Base-by-base conservation (phyloP, 2,797 vertebrate species). In the Enteromius mattozi region DNA sequence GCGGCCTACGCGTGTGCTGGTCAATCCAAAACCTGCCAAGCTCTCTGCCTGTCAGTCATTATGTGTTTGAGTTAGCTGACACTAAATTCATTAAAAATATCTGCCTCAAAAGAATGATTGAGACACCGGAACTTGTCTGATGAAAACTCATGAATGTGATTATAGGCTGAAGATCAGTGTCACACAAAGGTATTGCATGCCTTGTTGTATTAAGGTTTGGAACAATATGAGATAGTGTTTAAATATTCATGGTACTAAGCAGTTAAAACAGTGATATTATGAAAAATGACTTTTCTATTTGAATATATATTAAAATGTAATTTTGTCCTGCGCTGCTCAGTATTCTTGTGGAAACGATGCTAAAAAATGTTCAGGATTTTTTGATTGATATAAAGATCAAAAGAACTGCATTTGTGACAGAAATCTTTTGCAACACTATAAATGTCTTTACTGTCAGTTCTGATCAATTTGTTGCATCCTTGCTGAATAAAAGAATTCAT, bases 11-110 rank as follows among this genome's bases (percentile, higher is more conserved):
- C 51, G 40, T 59, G 14, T 59, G n/a, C 59, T 10, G 35, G 33
- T 27, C 33, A 6, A 40, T 59, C 51, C 33, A 59, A 76, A 76
- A 24, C 74, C 59, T 59, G 51, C 33, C 74, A 59, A 37, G 74
- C 74, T 16, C 33, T 42, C 54, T 27, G 21, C n/a, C 75, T 14
- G 5, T 77, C 74, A 59, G 33, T 16, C 75, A 59, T 77, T n/a
- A 59, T 17, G 51, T 59, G 74, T 17, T 75, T 12, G n/a, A 77
- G 74, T 77, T 24, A 27, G 7, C 13, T 59, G 54, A 59, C 74
- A 40, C 3, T 3, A 21, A 27, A 77, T 40, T 59, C 33, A 40
- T 40, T 59, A 40, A 59, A 59, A 40, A 59, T 59, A 59, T 59
- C 35, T 35, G 19, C 17, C 12, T 75, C 12, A n/a, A n/a, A 35